A percentile compares a stretch with the other conserved stretches of the same genome.
Evolutionary conservation across 2,113 vertebrate genomes (phyloP).

Genomic region (Pipra filicauda): DNA sequence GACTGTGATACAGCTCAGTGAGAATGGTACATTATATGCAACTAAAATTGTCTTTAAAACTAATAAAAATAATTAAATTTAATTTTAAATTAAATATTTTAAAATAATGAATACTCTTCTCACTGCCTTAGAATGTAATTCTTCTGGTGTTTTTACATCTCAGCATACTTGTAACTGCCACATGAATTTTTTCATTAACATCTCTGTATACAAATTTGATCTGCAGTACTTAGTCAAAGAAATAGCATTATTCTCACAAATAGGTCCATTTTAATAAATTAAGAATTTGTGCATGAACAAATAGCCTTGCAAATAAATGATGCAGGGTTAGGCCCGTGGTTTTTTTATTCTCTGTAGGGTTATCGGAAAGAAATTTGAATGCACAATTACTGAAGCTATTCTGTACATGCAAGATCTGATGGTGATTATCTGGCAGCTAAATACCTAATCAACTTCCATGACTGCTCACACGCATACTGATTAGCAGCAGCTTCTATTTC

Average conservation of each 20-base stretch:
- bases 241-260: neutral
- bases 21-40: neutral
- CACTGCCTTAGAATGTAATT: neutral
- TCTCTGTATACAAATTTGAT: neutral
- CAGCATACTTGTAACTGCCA: neutral
- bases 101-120: neutral
- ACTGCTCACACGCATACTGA: neutral
- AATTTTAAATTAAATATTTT: neutral
- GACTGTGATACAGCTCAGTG: neutral
- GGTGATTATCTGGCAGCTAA: neutral
- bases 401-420: neutral
- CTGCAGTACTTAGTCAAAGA: neutral
- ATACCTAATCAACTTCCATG: neutral
- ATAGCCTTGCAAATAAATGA: neutral
- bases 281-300: neutral
- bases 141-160: neutral
- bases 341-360: neutral
- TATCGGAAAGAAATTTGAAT: neutral
- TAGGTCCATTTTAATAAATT: neutral
- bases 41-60: neutral
- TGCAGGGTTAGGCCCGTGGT: neutral
- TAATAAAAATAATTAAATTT: neutral
- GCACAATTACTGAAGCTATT: neutral
- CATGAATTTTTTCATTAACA: neutral
- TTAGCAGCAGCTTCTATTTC: neutral